These are phyloP conservation scores for Sterna hirundo DNA, from an alignment of 2,113 vertebrate species.

Conservation along the genomic window DNA sequence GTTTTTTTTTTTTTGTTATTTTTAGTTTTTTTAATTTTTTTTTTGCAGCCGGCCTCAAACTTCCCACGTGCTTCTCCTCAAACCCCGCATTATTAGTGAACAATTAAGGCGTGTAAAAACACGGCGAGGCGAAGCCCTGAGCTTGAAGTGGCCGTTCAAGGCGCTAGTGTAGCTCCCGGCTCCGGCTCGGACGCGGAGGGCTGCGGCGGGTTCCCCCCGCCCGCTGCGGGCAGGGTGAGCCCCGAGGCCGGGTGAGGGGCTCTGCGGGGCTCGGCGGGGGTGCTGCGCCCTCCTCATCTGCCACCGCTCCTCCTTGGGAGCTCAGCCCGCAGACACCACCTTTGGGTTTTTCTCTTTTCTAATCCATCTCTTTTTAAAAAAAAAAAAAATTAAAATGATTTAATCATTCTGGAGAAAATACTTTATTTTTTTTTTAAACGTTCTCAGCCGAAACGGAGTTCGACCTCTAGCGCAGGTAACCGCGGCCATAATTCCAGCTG, in stretches of 20 bases:
- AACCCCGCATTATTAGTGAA: not conserved
- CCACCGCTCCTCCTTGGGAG: not conserved
- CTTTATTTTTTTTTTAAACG: not conserved
- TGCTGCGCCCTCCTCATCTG: not conserved
- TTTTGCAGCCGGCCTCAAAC: not conserved
- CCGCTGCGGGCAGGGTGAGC: not conserved
- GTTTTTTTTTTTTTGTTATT: not conserved
- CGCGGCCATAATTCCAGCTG: not conserved
- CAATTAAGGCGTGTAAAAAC: slow-evolving; percentile 25
- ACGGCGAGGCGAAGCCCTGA: not conserved
- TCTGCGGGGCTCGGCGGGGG: not conserved
- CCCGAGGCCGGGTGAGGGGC: not conserved
- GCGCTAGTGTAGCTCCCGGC: rapidly evolving
- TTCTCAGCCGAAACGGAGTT: not conserved
- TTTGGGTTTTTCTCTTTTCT: not conserved
- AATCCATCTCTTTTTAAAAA: too few species aligned
- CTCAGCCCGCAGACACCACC: not conserved
- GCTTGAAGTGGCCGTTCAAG: not conserved
- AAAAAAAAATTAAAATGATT: not conserved
- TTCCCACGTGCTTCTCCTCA: not conserved
- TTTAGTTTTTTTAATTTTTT: not conserved
- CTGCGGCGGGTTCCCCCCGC: not conserved
- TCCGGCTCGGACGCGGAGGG: not conserved
- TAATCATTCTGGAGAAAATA: not conserved
- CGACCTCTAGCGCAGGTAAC: not conserved